Evolutionary conservation across 2,113 vertebrate species (phyloP).

Genomic region (Tinamus guttatus): DNA sequence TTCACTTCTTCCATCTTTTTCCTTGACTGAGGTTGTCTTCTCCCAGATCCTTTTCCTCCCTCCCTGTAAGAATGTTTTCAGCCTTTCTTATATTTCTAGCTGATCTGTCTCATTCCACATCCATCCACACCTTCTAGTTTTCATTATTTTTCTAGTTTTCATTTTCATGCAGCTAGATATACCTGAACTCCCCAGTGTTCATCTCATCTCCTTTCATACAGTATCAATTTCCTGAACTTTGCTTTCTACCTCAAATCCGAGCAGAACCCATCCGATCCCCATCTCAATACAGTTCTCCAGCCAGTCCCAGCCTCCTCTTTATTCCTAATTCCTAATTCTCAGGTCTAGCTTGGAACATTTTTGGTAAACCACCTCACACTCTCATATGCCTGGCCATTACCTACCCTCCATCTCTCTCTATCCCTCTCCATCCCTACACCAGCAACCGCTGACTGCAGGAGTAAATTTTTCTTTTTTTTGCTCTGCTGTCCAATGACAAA

Average conservation of each 20-base stretch:
- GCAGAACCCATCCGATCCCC: background rate
- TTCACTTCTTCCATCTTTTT: background rate
- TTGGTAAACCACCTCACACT: background rate
- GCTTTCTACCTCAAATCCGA: background rate
- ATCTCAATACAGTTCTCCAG: background rate
- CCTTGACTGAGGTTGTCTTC: no score
- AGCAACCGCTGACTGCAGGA: background rate
- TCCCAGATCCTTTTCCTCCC: background rate
- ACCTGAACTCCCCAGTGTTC: background rate
- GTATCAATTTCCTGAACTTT: background rate
- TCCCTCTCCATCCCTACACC: background rate
- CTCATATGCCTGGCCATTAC: fast-evolving
- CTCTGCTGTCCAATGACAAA: background rate
- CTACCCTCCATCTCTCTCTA: no score
- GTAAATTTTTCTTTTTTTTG: background rate
- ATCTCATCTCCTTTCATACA: background rate
- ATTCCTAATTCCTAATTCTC: background rate
- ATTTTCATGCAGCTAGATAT: background rate
- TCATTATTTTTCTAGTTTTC: background rate
- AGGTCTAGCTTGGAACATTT: background rate
- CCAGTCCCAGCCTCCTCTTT: background rate
- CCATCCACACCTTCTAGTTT: background rate
- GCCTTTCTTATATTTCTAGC: background rate
- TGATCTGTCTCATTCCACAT: background rate
- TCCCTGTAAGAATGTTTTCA: background rate